Percentiles rank a stretch among this genome's conserved stretches.
Conservation (phyloP, 2,113 vertebrate genomes). For the Stictonetta naevosa region DNA sequence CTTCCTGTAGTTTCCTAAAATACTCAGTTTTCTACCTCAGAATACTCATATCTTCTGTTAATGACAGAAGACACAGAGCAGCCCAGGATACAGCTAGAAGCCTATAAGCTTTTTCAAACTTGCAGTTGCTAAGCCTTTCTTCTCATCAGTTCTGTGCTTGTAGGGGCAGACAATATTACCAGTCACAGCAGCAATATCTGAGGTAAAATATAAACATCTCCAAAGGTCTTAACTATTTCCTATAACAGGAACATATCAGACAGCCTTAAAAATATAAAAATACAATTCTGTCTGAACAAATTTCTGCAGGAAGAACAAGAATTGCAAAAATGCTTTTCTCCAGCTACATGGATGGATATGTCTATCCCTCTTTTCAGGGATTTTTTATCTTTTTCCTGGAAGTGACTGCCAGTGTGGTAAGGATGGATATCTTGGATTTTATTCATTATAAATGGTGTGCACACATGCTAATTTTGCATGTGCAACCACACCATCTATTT, state of each 20-base stretch:
- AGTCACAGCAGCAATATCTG: background rate
- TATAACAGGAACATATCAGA: background rate
- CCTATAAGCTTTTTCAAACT: background rate
- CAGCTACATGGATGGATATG: background rate
- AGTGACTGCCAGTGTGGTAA: background rate
- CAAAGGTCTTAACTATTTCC: background rate
- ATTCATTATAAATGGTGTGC: background rate
- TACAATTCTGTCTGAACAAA: background rate
- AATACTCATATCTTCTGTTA: background rate
- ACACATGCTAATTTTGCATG: background rate
- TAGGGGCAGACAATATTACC: background rate
- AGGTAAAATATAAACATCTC: background rate
- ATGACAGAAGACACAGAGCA: background rate
- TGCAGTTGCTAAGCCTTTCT: background rate
- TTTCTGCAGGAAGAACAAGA: background rate
- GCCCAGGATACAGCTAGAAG: background rate
- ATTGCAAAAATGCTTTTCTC: background rate
- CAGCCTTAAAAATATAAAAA: background rate
- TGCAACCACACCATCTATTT: background rate
- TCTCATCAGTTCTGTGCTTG: background rate
- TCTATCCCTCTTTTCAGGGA: background rate
- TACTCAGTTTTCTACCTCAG: background rate
- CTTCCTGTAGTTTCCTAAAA: background rate
- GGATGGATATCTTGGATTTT: background rate
- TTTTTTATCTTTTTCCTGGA: background rate